phyloP scores from a whole-genome alignment of 2,113 vertebrate species.

The Microtus oregoni region DNA sequence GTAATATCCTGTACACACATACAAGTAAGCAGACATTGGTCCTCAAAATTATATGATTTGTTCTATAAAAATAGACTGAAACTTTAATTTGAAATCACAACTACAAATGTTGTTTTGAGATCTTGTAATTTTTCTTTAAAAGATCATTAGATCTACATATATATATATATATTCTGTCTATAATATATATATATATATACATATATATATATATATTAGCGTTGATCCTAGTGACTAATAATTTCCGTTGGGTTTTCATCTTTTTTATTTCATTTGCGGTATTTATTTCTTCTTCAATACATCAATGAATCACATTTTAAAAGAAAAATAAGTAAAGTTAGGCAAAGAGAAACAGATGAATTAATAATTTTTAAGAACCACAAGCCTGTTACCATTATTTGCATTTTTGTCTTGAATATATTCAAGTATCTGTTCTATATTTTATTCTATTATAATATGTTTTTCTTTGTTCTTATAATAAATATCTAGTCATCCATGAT shows the following conservation, averaged over 20 bases:
- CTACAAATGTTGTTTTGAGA: not conserved
- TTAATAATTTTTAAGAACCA: not conserved
- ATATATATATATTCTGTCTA: not conserved
- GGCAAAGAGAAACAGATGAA: not conserved
- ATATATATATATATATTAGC: not conserved
- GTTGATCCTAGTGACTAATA: not conserved
- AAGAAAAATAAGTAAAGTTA: not conserved
- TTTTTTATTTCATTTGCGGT: not conserved
- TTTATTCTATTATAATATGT: not conserved
- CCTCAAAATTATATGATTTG: not conserved
- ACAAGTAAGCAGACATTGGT: not conserved
- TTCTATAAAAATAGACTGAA: not conserved
- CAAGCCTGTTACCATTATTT: not conserved
- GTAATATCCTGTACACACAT: not conserved
- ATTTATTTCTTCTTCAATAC: not conserved
- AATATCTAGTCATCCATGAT: not conserved
- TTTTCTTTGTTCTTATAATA: constrained; percentile 25
- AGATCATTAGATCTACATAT: not conserved
- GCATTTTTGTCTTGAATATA: not conserved
- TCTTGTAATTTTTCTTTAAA: not conserved
- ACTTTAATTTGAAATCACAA: not conserved
- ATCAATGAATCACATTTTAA: constrained; percentile 4
- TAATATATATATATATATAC: not conserved
- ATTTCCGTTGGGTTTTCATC: not conserved
- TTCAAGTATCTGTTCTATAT: not conserved